phyloP scores from a whole-genome alignment of 2,113 vertebrate genomes.

The Nestor notabilis region DNA sequence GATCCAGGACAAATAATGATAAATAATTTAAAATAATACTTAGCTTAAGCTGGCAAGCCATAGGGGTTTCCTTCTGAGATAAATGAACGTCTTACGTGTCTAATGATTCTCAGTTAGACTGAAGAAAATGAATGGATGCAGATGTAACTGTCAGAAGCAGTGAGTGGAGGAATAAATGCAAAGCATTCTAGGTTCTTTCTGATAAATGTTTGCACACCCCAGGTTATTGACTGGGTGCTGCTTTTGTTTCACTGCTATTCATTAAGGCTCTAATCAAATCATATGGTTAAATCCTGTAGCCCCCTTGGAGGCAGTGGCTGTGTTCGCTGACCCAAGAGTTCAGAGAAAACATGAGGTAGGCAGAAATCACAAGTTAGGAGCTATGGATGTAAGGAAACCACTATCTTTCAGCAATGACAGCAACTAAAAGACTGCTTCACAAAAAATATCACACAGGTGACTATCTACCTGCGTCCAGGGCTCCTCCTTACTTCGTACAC shows the following conservation, averaged over 20 bases:
- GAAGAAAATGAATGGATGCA: constrained; percentile 13
- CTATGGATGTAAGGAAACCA: background rate
- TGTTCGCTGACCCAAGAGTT: background rate
- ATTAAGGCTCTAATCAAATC: background rate
- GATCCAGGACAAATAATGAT: background rate
- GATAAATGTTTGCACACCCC: background rate
- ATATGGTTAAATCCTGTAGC: background rate
- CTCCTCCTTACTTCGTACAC: background rate
- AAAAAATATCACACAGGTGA: background rate
- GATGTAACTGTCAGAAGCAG: constrained; percentile 6
- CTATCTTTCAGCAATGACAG: background rate
- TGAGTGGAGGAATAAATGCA: background rate
- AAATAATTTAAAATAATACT: background rate
- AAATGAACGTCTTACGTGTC: background rate
- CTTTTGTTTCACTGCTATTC: background rate
- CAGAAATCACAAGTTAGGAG: background rate
- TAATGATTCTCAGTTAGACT: background rate
- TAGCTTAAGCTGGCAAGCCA: background rate
- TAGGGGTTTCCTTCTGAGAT: background rate
- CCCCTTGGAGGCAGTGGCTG: background rate
- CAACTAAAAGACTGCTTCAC: background rate
- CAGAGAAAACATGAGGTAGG: background rate
- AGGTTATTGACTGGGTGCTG: background rate
- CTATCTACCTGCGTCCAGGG: background rate
- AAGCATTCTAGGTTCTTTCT: background rate